These are phyloP conservation scores for Staurois parvus DNA, from an alignment of 2,797 vertebrate genomes.

Conservation along the genomic window DNA sequence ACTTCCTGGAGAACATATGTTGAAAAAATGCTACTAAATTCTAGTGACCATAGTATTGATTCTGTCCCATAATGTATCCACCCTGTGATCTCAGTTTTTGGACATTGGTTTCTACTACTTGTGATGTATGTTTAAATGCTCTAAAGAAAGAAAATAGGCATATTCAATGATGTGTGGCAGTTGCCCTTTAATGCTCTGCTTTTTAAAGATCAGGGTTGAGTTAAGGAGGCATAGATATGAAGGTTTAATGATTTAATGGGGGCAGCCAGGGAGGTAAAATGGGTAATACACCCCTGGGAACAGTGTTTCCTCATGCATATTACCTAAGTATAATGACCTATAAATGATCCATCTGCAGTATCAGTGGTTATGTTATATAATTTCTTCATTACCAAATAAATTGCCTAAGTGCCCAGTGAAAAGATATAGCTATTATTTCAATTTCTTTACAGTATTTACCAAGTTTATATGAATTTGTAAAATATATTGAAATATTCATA, in stretches of 20 bases:
- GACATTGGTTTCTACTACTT: constrained; percentile 68
- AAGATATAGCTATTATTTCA: background rate
- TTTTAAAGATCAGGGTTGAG: constrained; percentile 91
- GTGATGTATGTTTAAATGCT: constrained; percentile 85
- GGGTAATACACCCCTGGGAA: constrained; percentile 88
- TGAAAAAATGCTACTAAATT: too few relatives aligned
- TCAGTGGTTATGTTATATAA: constrained; percentile 83
- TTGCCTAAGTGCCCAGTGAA: constrained; percentile 1
- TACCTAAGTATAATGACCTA: constrained; percentile 83
- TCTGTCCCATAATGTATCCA: background rate
- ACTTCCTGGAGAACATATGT: too few relatives aligned
- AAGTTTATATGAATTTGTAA: background rate
- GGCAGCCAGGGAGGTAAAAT: constrained; percentile 85
- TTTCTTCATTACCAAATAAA: constrained; percentile 84
- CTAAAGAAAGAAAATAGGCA: constrained; percentile 78
- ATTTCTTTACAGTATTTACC: background rate
- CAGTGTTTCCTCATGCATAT: constrained; percentile 85
- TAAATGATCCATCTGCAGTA: constrained; percentile 74
- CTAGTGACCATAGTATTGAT: background rate
- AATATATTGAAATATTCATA: background rate
- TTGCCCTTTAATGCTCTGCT: constrained; percentile 87
- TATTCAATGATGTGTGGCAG: constrained; percentile 80
- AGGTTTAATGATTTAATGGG: constrained; percentile 92
- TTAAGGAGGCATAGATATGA: constrained; percentile 89
- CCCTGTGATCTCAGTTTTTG: constrained; percentile 59